Base-by-base conservation (phyloP, 1,140 invertebrate genomes). In the Aleiodes sp. region DNA sequence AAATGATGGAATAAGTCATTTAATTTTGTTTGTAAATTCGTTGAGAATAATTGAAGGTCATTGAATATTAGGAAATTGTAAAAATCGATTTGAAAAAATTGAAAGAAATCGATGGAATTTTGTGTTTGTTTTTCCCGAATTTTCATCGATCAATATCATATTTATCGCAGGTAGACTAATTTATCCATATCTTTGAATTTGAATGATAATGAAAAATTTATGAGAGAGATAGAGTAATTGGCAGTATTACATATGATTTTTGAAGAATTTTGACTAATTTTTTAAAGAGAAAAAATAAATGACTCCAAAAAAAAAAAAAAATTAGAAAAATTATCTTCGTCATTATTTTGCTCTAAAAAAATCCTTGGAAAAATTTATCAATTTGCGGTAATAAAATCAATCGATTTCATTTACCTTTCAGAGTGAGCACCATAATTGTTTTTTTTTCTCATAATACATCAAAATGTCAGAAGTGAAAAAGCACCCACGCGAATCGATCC, bases 21-120 rank as follows among this genome's bases (percentile, higher is more conserved):
- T 41, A 16, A 68, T 26, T 26, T 26, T 73, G 67, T 60, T 68
- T 73, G 67, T 70, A n/a, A 61, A 65, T 39, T 31, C 61, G 65
- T 70, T 31, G 28, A 52, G 28, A 52, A 6, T 35, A 35, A n/a
- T 8, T 52, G 19, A 12, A 52, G 19, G 46, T 52, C 1, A 52
- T 21, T 12, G 26, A 4, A 52, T 52, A 10, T 24, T 24, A 19
- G 26, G 14, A 52, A 52, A 24, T 52, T 24, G n/a, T n/a, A n/a
- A n/a, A n/a, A n/a, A n/a, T 24, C 19, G 14, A 16, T 43, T n/a
- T 24, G 16, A 21, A 24, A 52, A 4, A 24, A 21, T 3, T 43
- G 12, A 16, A 1, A 2, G 19, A 52, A 52, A 24, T 21, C 9
- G 3, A 12, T 52, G 19, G 21, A 16, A 21, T 6, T 8, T 16